These are phyloP conservation scores for Candoia aspera DNA, from an alignment of 2,113 vertebrate species.

Conservation along the genomic window DNA sequence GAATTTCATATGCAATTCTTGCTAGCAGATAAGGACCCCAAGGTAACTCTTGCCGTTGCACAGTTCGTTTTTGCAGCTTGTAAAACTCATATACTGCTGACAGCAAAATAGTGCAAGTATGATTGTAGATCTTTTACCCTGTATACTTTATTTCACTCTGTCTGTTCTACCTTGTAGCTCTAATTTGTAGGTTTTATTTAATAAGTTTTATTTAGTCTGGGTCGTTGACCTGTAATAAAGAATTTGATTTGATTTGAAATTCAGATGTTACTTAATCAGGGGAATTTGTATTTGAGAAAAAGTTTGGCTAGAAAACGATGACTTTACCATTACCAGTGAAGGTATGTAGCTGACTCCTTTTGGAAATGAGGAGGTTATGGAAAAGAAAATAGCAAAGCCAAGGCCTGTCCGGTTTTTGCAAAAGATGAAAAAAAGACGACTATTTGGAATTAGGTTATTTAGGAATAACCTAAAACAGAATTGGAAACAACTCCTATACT, in stretches of 20 bases:
- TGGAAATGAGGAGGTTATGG: neutral
- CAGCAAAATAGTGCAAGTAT: neutral
- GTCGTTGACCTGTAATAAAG: neutral
- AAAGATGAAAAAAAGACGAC: neutral
- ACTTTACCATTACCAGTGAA: neutral
- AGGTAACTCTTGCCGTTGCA: neutral
- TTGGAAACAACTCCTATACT: neutral
- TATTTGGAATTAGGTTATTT: neutral
- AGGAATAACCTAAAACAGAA: neutral
- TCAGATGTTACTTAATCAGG: neutral
- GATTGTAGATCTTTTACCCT: neutral
- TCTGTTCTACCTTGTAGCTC: neutral
- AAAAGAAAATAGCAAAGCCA: neutral
- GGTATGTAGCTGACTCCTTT: neutral
- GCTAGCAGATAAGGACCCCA: neutral
- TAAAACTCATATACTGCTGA: neutral
- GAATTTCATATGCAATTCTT: neutral
- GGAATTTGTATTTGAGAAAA: neutral
- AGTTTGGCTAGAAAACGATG: neutral
- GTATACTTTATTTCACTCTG: neutral
- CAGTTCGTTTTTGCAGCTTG: neutral
- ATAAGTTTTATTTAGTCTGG: neutral
- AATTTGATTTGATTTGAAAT: neutral
- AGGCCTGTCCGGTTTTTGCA: neutral
- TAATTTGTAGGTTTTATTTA: neutral